Evolutionary conservation across 2,888 invertebrate species (phyloP), one percentile per base, ranked within the genome.

Genomic region (Mycalesis mineus): DNA sequence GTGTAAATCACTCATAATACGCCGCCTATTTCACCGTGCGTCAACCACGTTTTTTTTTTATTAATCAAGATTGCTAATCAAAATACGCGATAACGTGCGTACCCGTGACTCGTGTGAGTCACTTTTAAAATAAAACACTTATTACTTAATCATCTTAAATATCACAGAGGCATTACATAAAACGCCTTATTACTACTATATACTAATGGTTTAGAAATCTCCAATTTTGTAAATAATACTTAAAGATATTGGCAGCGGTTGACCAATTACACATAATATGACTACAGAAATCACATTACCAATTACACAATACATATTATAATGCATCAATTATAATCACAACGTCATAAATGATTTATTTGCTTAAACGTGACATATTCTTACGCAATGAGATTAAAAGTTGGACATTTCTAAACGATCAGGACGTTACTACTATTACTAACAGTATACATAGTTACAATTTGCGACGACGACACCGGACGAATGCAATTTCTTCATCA

Each of bases 381-480:
- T n/a, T n/a, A n/a, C n/a, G 22, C 5, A 22, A 5, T 22, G 5
- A 5, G 5, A 22, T 42, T 45, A 47, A 14, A 14, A 45, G 29
- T 31, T 45, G 45, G 45, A 8, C 14, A 33, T 33, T 47, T 47
- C 47, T 33, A 47, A 47, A 33, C 47, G 11, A 47, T 31, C 33
- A 33, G 33, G 33, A 11, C 15, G 31, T 33, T 11, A 17, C 31
- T 33, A 47, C 47, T 52, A 52, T 33, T 42, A 42, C 42, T 42
- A 52, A 57, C 60, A 59, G 41, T 58, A 64, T 61, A 65, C 68
- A 69, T 73, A 73, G 69, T 73, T 75, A 81, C 71, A 74, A 62
- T 74, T 78, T 78, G 82, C 78, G 81, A 80, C 77, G 70, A 70
- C 69, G 74, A 77, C 80, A 82, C 85, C 85, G 86, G 87, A 88